phyloP scores from a whole-genome alignment of 2,797 vertebrate species.

The Sebastes matsubarae region DNA sequence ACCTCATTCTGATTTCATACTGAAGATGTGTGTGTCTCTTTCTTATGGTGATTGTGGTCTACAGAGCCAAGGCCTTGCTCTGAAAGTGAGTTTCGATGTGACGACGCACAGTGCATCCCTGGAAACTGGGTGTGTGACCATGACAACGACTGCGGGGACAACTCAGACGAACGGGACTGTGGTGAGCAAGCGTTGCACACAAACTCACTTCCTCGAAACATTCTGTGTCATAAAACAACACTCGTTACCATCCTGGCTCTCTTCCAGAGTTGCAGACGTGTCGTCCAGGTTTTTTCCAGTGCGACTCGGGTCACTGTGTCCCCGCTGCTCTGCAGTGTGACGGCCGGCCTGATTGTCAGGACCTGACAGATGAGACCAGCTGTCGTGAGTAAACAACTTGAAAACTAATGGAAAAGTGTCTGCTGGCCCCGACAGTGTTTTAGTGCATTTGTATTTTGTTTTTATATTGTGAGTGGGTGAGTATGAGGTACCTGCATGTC shows the following conservation, averaged over 20 bases:
- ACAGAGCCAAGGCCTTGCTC: conserved; percentile 77
- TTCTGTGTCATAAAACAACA: conserved; percentile 1
- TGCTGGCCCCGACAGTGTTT: not conserved
- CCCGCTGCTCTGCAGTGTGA: conserved; percentile 72
- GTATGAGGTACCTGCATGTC: no score
- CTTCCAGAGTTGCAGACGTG: conserved; percentile 76
- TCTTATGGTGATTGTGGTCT: not conserved
- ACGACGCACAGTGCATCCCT: conserved; percentile 72
- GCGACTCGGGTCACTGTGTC: conserved; percentile 80
- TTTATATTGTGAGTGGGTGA: not conserved
- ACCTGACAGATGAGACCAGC: conserved; percentile 79
- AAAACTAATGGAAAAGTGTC: not conserved
- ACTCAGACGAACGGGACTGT: conserved; percentile 81
- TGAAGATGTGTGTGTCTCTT: not conserved
- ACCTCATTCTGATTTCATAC: not conserved
- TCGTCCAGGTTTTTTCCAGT: conserved; percentile 75
- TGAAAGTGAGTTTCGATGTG: conserved; percentile 79
- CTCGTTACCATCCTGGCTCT: conserved; percentile 2
- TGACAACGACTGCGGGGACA: conserved; percentile 79
- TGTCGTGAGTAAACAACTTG: conserved; percentile 73
- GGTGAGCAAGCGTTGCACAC: conserved; percentile 54
- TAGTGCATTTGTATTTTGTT: no score
- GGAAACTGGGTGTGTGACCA: conserved; percentile 81
- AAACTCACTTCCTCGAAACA: not conserved
- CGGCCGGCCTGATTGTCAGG: conserved; percentile 72